phyloP scores from a whole-genome alignment of 1,140 invertebrate species.

The Ptiloglossa arizonensis region DNA sequence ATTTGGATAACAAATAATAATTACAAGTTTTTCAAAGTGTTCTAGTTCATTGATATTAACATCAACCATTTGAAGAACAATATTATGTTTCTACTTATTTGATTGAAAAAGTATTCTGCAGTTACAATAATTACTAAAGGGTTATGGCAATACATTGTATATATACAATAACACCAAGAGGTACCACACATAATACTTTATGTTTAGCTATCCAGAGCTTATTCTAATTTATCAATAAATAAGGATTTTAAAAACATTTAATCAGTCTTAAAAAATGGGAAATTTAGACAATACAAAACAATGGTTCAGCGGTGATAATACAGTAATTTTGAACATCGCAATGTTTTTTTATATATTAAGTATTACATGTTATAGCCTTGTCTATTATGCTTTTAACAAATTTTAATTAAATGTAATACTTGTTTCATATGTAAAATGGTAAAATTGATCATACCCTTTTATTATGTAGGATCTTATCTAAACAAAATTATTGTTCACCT shows the following conservation, averaged over 20 bases:
- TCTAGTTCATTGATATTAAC: background rate
- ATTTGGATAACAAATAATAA: background rate
- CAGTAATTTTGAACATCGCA: constrained; percentile 19
- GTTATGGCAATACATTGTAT: background rate
- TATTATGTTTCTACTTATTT: background rate
- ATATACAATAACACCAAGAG: background rate
- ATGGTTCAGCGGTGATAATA: background rate
- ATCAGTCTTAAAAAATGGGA: constrained; percentile 46
- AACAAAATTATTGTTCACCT: background rate
- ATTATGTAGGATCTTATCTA: background rate
- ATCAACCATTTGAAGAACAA: background rate
- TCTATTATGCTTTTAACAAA: background rate
- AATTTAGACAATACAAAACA: background rate
- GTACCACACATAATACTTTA: constrained; percentile 26
- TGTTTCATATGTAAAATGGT: background rate
- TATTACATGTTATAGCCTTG: constrained; percentile 4
- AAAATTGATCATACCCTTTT: background rate
- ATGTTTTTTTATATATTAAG: background rate
- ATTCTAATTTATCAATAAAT: constrained; percentile 38
- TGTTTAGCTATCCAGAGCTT: constrained; percentile 13
- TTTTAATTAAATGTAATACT: background rate
- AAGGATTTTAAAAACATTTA: constrained; percentile 17
- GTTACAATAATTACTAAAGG: constrained; percentile 2
- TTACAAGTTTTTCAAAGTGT: background rate
- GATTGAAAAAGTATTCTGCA: constrained; percentile 17